A percentile compares a stretch with the other conserved stretches of the same genome.
phyloP scores from a whole-genome alignment of 2,888 invertebrate genomes.

The Limnephilus marmoratus region DNA sequence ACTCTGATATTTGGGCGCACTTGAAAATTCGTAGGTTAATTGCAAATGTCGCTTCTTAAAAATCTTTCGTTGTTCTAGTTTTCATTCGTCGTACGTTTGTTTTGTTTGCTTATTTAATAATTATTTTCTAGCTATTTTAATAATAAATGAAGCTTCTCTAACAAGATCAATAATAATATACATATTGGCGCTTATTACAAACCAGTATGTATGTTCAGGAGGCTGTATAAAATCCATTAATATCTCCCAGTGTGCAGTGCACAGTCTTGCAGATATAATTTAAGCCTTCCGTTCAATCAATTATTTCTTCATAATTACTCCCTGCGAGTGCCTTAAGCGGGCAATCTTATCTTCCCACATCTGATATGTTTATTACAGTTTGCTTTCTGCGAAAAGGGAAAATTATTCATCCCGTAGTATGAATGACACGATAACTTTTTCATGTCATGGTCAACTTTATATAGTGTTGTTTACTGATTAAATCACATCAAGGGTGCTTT shows the following conservation, averaged over 20 bases:
- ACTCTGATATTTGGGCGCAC: not conserved
- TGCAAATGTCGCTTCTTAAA: no score
- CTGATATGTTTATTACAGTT: conserved; percentile 31
- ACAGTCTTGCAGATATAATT: conserved; percentile 36
- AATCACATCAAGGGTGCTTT: no score
- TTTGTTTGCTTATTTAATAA: not conserved
- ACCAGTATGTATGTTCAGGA: not conserved
- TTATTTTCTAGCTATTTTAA: not conserved
- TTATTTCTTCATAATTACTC: conserved; percentile 39
- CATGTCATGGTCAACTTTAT: no score
- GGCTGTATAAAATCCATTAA: conserved; percentile 16
- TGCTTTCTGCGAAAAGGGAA: not conserved
- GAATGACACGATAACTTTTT: not conserved
- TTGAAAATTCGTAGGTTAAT: no score
- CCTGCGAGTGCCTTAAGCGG: not conserved
- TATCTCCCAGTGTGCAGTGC: not conserved
- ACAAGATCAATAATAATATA: not conserved
- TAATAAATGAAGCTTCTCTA: not conserved
- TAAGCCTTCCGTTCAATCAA: conserved; percentile 38
- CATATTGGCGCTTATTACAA: not conserved
- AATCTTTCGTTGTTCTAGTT: not conserved
- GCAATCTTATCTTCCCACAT: not conserved
- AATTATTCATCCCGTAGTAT: not conserved
- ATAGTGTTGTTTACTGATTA: no score
- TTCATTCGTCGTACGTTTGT: not conserved